Evolutionary conservation across 2,113 vertebrate species (phyloP).

Genomic region (Lamprotornis superbus): DNA sequence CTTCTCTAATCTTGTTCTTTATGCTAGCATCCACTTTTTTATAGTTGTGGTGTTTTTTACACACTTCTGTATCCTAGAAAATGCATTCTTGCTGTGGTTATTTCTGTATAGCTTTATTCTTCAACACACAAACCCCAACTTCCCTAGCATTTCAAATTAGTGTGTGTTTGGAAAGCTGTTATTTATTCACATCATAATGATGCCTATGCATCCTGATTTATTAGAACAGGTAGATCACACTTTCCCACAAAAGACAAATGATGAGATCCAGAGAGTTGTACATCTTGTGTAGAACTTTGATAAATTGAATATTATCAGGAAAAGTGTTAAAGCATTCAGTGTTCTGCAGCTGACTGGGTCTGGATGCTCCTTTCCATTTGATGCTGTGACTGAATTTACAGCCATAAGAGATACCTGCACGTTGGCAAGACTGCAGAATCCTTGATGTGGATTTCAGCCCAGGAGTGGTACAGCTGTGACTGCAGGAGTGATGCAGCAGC

Average conservation of each 20-base stretch:
- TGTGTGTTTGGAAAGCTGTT: not conserved
- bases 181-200: not conserved
- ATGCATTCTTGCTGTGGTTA: not conserved
- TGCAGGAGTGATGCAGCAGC: not conserved
- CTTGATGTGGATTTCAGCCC: not conserved
- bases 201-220: not conserved
- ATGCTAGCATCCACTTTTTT: not conserved
- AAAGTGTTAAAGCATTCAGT: not conserved
- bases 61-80: not conserved
- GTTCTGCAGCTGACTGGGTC: not conserved
- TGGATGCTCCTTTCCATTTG: not conserved
- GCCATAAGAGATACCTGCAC: not conserved
- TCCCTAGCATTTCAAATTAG: not conserved
- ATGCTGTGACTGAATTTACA: not conserved
- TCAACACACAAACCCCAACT: not conserved
- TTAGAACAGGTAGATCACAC: not conserved
- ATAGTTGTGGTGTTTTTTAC: not conserved
- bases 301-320: not conserved
- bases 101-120: not conserved
- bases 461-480: not conserved
- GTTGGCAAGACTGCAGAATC: not conserved
- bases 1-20: not conserved
- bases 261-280: not conserved
- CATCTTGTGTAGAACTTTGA: fast-evolving
- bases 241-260: not conserved